These are phyloP conservation scores for Saimiri boliviensis DNA, from an alignment of 2,113 vertebrate species.

Conservation along the genomic window DNA sequence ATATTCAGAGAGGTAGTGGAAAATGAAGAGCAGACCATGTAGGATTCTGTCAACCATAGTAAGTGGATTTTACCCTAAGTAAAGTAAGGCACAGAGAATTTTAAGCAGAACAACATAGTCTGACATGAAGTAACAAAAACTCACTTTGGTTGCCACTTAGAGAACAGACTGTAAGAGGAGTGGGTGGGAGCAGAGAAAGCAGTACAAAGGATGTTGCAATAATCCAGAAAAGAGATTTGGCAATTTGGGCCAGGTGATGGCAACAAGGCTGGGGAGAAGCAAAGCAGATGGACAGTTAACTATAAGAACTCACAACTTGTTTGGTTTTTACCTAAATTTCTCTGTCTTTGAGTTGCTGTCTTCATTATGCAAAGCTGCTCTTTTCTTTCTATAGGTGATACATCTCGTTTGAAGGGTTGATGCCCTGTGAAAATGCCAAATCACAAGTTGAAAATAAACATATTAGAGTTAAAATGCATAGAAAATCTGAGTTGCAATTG, in stretches of 20 bases:
- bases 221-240: background rate
- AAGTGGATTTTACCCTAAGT: background rate
- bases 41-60: background rate
- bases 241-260: background rate
- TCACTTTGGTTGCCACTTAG: background rate
- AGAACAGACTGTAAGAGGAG: background rate
- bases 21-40: background rate
- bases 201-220: rapidly evolving
- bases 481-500: background rate
- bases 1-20: background rate
- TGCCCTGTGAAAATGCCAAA: constrained; percentile 1
- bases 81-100: background rate
- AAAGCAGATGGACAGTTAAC: background rate
- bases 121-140: background rate
- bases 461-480: background rate
- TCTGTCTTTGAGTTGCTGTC: background rate
- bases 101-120: background rate
- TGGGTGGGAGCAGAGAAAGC: background rate
- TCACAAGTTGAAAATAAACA: background rate
- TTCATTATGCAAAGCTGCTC: constrained; percentile 26
- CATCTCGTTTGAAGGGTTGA: background rate
- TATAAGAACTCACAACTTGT: background rate
- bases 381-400: background rate
- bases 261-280: background rate
- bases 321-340: constrained; percentile 35